A percentile compares a stretch with the other conserved stretches of the same genome.
These are phyloP conservation scores for Leptocoma aspasia DNA, from an alignment of 2,113 vertebrate genomes.

Conservation along the genomic window DNA sequence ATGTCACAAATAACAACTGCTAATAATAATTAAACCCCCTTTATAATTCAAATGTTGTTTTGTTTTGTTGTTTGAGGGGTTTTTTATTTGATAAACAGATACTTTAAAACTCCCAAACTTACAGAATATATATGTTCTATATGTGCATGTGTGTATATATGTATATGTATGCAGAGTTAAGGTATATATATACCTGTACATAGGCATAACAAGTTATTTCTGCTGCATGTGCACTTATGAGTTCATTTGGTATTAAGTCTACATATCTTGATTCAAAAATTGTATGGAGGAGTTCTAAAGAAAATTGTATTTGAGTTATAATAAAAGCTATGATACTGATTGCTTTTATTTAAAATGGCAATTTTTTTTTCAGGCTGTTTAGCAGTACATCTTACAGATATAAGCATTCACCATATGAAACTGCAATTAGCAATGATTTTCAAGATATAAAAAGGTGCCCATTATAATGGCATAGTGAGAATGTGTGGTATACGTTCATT, in stretches of 20 bases:
- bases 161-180: background rate
- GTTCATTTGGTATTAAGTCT: background rate
- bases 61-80: background rate
- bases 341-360: conserved; percentile 16
- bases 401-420: conserved; percentile 74
- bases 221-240: background rate
- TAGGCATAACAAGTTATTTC: background rate
- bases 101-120: background rate
- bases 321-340: background rate
- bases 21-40: fast-evolving
- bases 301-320: background rate
- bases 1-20: background rate
- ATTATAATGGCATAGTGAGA: conserved; percentile 60
- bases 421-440: conserved; percentile 75
- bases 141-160: no score
- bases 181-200: no score
- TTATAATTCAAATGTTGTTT: background rate
- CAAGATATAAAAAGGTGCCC: conserved; percentile 65
- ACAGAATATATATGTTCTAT: background rate
- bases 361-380: conserved; percentile 61
- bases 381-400: conserved; percentile 62
- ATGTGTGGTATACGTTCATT: conserved; percentile 62
- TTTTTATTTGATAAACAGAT: background rate
- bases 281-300: background rate
- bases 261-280: background rate